These are phyloP conservation scores for Catostylus mosaicus DNA, from an alignment of 30 jellyfish, hydroid and myxozoan species.

Conservation along the genomic window DNA sequence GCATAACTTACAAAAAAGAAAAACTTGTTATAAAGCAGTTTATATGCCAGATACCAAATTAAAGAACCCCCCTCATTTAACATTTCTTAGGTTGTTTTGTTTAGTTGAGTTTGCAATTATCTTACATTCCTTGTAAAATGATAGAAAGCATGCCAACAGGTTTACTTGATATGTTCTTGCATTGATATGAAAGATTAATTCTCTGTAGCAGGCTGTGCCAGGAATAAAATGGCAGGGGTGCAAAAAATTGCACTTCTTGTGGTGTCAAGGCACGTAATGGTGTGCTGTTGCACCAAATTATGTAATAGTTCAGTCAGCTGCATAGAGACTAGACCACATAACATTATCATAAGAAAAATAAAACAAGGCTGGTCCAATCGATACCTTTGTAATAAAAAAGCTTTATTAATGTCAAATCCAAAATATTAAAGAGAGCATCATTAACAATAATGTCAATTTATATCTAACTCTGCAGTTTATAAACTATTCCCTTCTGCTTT, in stretches of 20 bases:
- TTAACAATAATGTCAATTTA: neutral
- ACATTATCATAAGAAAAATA: slow-evolving; percentile 3
- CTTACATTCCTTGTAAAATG: too few relatives aligned
- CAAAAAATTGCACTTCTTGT: neutral
- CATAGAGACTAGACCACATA: neutral
- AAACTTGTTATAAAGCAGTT: too few relatives aligned
- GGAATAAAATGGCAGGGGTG: slow-evolving; percentile 11
- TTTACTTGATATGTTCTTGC: too few relatives aligned
- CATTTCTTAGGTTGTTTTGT: too few relatives aligned
- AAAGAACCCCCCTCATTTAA: too few relatives aligned
- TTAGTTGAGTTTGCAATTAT: too few relatives aligned
- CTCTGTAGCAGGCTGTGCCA: too few relatives aligned
- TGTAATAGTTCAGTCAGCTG: slow-evolving; percentile 12
- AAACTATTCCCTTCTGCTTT: neutral
- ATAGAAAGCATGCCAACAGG: too few relatives aligned
- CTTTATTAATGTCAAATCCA: slow-evolving; percentile 2
- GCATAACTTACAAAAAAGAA: too few relatives aligned
- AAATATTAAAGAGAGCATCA: neutral
- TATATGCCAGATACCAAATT: too few relatives aligned
- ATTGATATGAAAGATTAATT: too few relatives aligned
- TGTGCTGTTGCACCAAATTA: slow-evolving; percentile 6
- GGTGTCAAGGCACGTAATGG: slow-evolving; percentile 3
- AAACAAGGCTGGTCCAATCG: slow-evolving; percentile 3
- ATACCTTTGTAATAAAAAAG: neutral
- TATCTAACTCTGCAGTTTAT: neutral